phyloP scores from a whole-genome alignment of 1,140 invertebrate species.

The Drosophila elegans region DNA sequence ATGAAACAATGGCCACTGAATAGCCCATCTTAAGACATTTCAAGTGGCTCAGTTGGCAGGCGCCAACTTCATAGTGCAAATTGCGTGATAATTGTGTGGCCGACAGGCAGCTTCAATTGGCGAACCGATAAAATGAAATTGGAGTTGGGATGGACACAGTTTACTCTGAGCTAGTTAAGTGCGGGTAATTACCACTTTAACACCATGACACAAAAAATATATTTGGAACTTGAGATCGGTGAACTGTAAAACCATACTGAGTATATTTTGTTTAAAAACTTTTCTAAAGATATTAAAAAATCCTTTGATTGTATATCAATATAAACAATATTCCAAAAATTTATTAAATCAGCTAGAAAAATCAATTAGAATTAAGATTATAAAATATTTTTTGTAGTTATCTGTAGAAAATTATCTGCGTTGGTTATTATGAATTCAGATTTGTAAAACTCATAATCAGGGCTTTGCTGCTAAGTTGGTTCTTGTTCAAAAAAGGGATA shows the following conservation, averaged over 20 bases:
- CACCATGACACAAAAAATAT: neutral
- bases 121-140: neutral
- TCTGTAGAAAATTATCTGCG: too few relatives aligned
- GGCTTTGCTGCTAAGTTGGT: too few relatives aligned
- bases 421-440: too few relatives aligned
- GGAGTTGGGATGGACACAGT: neutral
- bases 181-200: slow-evolving; percentile 9
- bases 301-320: too few relatives aligned
- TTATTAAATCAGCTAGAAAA: too few relatives aligned
- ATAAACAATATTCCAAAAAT: too few relatives aligned
- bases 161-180: slow-evolving; percentile 31
- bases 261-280: too few relatives aligned
- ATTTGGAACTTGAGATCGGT: neutral
- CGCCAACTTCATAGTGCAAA: slow-evolving; percentile 39
- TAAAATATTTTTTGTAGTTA: too few relatives aligned
- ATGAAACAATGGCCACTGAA: slow-evolving; percentile 7
- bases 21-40: slow-evolving; percentile 3
- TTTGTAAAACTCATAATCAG: too few relatives aligned
- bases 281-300: too few relatives aligned
- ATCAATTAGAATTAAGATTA: too few relatives aligned
- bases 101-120: slow-evolving; percentile 22
- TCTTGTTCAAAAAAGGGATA: too few relatives aligned
- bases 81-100: slow-evolving; percentile 62
- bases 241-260: neutral
- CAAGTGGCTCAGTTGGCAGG: slow-evolving; percentile 4